These are phyloP conservation scores for Leptatherina wallacei DNA, from an alignment of 2,797 vertebrate species.

Conservation along the genomic window DNA sequence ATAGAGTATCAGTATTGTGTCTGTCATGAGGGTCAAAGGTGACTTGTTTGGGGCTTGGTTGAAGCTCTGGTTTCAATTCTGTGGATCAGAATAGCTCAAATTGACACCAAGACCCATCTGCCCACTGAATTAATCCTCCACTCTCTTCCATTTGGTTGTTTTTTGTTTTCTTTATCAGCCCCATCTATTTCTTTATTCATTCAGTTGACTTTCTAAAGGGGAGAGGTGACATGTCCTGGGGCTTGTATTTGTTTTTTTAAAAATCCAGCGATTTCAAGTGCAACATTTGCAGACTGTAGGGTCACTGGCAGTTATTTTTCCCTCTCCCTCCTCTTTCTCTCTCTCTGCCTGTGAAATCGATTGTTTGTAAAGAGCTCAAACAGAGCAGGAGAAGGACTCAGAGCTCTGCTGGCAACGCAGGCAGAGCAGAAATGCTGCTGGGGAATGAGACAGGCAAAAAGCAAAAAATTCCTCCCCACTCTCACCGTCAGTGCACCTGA, in stretches of 20 bases:
- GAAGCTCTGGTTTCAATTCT: constrained; percentile 81
- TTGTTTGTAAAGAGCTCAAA: constrained; percentile 86
- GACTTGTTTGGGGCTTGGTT: constrained; percentile 76
- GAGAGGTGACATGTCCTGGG: constrained; percentile 84
- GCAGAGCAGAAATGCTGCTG: constrained; percentile 80
- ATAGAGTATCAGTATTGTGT: constrained; percentile 71
- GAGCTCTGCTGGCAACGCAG: constrained; percentile 70
- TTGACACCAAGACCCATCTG: constrained; percentile 86
- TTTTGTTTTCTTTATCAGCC: constrained; percentile 83
- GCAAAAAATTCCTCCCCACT: constrained; percentile 65
- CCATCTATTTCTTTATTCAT: constrained; percentile 86
- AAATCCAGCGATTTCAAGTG: constrained; percentile 83
- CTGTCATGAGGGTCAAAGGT: constrained; percentile 80
- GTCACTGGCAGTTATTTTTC: constrained; percentile 81
- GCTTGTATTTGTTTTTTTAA: constrained; percentile 66
- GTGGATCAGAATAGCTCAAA: constrained; percentile 84
- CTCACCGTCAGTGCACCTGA: constrained; percentile 65
- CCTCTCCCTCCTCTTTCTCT: constrained; percentile 51
- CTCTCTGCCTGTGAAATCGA: constrained; percentile 81
- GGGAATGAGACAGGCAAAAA: constrained; percentile 78
- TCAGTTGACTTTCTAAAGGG: constrained; percentile 82
- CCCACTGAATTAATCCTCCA: constrained; percentile 83
- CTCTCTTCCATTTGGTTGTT: constrained; percentile 79
- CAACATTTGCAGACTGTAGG: constrained; percentile 85
- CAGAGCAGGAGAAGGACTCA: constrained; percentile 66